Percentiles rank a stretch among this genome's conserved stretches.
phyloP scores from a whole-genome alignment of 2,888 invertebrate genomes.

The Bellardia pandia region DNA sequence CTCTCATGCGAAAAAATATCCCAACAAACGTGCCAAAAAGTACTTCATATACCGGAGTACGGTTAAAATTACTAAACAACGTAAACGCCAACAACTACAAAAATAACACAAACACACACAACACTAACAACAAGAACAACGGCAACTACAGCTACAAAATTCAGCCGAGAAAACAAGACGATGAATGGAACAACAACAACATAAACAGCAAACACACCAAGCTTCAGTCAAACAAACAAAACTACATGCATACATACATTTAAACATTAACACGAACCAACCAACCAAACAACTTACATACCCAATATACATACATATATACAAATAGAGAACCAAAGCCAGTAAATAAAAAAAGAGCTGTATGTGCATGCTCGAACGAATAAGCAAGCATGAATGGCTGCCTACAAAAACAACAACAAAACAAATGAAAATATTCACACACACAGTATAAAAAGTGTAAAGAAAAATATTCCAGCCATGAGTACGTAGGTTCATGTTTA shows the following conservation, averaged over 20 bases:
- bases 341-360: constrained; percentile 51
- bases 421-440: background rate
- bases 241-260: background rate
- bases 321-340: constrained; percentile 30
- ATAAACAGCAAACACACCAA: constrained; percentile 6
- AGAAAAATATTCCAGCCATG: background rate
- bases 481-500: background rate
- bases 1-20: constrained; percentile 82
- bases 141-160: constrained; percentile 28
- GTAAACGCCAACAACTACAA: constrained; percentile 43
- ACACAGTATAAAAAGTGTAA: background rate
- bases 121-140: constrained; percentile 16
- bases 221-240: background rate
- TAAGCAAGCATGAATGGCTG: constrained; percentile 66
- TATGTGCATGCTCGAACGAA: constrained; percentile 58
- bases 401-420: constrained; percentile 23
- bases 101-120: constrained; percentile 3
- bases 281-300: constrained; percentile 34
- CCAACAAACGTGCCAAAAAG: constrained; percentile 75
- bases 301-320: constrained; percentile 11
- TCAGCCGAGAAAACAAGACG: constrained; percentile 50
- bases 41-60: constrained; percentile 64
- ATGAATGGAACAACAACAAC: constrained; percentile 47
- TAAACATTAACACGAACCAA: background rate
- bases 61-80: constrained; percentile 61